These are phyloP conservation scores for Nyleta sp. DNA, from an alignment of 2,888 invertebrate genomes.

Conservation along the genomic window DNA sequence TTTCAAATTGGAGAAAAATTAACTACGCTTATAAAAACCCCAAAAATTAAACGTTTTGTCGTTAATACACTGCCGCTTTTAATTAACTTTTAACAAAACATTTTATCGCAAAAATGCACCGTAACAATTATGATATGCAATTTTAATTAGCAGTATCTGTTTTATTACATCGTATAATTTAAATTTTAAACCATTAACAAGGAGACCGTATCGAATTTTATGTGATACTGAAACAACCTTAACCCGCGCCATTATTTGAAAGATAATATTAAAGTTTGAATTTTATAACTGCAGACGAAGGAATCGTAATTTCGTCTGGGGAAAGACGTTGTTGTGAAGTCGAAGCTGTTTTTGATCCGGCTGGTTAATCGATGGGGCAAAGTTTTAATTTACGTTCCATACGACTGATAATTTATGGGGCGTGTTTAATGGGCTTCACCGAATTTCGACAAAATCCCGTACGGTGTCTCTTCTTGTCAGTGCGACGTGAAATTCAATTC, in stretches of 20 bases:
- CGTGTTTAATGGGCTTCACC: background rate
- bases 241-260: background rate
- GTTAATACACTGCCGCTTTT: no score
- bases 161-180: no score
- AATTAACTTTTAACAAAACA: no score
- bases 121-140: no score
- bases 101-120: no score
- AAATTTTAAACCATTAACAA: no score
- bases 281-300: slow-evolving; percentile 3
- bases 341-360: slow-evolving; percentile 9
- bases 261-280: slow-evolving; percentile 9
- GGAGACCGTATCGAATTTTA: no score
- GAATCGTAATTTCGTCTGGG: background rate
- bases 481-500: background rate
- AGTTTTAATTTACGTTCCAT: slow-evolving; percentile 24
- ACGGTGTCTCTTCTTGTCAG: background rate
- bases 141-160: no score
- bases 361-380: slow-evolving; percentile 4
- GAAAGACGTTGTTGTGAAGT: slow-evolving; percentile 1
- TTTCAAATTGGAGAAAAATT: no score
- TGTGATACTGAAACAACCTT: no score
- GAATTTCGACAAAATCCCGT: background rate
- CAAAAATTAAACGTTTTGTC: no score
- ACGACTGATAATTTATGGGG: slow-evolving; percentile 4
- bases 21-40: no score